Evolutionary conservation across 2,113 vertebrate species (phyloP), one percentile per base, ranked within the genome.

Genomic region (Drymodes brunneopygia): DNA sequence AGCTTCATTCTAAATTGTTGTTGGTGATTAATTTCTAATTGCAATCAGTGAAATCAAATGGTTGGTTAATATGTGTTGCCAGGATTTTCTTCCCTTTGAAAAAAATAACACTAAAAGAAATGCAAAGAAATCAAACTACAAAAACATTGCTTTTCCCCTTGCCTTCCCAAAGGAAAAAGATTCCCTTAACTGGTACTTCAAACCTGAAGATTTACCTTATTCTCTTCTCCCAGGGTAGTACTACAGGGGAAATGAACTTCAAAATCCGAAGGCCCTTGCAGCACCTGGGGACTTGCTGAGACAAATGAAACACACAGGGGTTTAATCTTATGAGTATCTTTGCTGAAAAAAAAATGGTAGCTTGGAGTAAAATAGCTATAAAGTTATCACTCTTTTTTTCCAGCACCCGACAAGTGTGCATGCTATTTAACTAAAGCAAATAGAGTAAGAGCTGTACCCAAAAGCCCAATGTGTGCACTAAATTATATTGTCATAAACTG

Each of bases 181-280:
- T 1, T 70, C 42, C 62, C 47, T 80, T 87, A 72, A 51, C 66
- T 73, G 56, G 19, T 47, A 58, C 45, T 61, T 91, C 38, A 88
- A 85, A 91, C n/a, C 50, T 62, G 70, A 91, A 88, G 85, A 70
- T 73, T 88, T 91, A 95, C 57, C 48, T 87, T 87, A 38, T 73
- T 80, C 38, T 72, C 19, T 73, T 94, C 29, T 94, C 84, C 78
- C 70, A 86, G 21, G 58, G 33, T 61, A 90, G 42, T 72, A 66
- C 66, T 95, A n/a, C 28, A 66, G 58, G 33, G 50, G 16, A 95
- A 95, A 95, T 64, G n/a, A 92, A 58, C 83, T 95, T 94, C 57
- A 89, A 86, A 85, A 79, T 94, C 62, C 10, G 6, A 79, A 86
- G 81, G 80, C 44, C 72, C 42, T 84, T 79, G 48, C 56, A 79